Evolutionary conservation across 2,113 vertebrate species (phyloP).

Genomic region (Myiozetetes cayanensis): DNA sequence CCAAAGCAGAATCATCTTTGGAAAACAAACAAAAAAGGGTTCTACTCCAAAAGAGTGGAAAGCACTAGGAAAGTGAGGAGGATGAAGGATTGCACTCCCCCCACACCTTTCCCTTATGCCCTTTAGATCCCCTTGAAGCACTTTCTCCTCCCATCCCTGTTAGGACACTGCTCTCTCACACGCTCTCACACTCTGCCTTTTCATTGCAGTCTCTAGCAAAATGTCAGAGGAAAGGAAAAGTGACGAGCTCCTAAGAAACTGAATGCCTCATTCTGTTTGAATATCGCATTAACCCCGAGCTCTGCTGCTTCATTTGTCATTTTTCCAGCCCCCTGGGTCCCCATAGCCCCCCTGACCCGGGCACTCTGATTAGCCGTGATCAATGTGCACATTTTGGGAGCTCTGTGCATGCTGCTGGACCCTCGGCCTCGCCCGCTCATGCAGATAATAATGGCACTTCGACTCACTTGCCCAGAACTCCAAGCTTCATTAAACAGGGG

Average conservation of each 20-base stretch:
- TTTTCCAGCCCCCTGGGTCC: constrained; percentile 61
- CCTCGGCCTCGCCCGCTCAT: constrained; percentile 78
- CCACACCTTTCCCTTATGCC: neutral
- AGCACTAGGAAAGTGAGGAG: neutral
- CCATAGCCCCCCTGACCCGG: constrained; percentile 69
- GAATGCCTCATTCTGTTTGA: constrained; percentile 66
- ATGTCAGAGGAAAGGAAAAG: constrained; percentile 50
- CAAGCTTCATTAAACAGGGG: constrained; percentile 82
- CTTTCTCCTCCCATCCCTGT: neutral
- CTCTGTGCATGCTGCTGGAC: constrained; percentile 73
- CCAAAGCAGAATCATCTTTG: neutral
- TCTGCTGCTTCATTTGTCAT: constrained; percentile 72
- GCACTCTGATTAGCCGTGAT: constrained; percentile 80
- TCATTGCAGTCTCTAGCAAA: neutral
- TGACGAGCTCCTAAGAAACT: constrained; percentile 57
- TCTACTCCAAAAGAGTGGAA: neutral
- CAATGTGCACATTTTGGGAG: constrained; percentile 79
- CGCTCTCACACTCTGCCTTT: neutral
- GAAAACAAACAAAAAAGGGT: neutral
- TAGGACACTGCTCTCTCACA: neutral
- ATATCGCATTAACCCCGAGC: constrained; percentile 68
- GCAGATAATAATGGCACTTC: constrained; percentile 83
- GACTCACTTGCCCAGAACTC: constrained; percentile 79
- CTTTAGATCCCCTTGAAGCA: neutral
- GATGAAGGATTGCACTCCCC: neutral